A percentile compares a stretch with the other conserved stretches of the same genome.
phyloP scores from a whole-genome alignment of 2,113 vertebrate species.

The Mohoua ochrocephala region DNA sequence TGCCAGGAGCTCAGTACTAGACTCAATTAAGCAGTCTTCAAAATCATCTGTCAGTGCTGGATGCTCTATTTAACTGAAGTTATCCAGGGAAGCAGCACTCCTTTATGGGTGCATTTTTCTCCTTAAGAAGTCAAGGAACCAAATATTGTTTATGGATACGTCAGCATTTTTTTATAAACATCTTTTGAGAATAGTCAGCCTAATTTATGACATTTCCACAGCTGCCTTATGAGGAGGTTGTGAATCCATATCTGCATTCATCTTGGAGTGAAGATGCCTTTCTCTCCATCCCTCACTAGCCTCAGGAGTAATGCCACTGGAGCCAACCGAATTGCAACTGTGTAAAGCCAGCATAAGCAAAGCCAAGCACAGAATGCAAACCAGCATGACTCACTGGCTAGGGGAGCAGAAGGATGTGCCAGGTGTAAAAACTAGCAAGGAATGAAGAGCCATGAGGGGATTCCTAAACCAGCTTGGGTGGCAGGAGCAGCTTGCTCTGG shows the following conservation, averaged over 20 bases:
- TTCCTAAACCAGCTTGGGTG: background rate
- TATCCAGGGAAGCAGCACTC: background rate
- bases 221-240: background rate
- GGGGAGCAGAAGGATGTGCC: background rate
- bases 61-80: background rate
- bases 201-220: background rate
- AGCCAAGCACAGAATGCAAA: background rate
- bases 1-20: background rate
- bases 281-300: background rate
- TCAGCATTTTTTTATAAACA: background rate
- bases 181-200: background rate
- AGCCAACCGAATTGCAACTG: background rate
- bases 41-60: background rate
- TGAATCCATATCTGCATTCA: background rate
- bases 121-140: background rate
- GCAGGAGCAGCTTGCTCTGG: fast-evolving
- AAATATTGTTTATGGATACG: background rate
- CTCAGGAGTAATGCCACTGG: background rate
- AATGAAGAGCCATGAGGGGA: background rate
- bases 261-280: background rate
- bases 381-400: background rate
- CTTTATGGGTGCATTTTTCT: background rate
- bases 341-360: background rate
- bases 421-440: background rate
- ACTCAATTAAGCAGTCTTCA: background rate